Conservation (phyloP, 2,113 vertebrate genomes). For the Ictalurus punctatus region DNA sequence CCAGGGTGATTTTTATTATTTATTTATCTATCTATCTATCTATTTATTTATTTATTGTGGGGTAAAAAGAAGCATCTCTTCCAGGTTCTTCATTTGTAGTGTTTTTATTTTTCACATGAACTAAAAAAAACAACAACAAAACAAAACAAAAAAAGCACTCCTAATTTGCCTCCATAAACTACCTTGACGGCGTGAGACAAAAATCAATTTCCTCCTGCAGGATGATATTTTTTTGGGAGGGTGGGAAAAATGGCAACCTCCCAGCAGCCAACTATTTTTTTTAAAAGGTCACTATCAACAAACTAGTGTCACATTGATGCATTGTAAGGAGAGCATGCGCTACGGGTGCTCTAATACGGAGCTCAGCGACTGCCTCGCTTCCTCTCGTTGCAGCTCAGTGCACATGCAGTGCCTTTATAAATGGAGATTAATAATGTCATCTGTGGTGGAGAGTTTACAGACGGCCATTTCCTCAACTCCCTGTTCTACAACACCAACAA, state of each 20-base stretch:
- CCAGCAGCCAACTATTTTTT: constrained; percentile 42
- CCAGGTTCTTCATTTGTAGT: neutral
- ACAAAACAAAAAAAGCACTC: constrained; percentile 7
- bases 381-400: constrained; percentile 39
- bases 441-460: constrained; percentile 36
- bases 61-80: neutral
- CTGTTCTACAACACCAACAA: neutral
- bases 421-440: constrained; percentile 58
- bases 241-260: constrained; percentile 45
- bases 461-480: neutral
- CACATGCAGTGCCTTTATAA: constrained; percentile 45
- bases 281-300: constrained; percentile 49
- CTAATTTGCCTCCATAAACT: constrained; percentile 46
- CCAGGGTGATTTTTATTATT: neutral
- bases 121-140: neutral
- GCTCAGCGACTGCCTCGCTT: constrained; percentile 37
- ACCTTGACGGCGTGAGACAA: constrained; percentile 34
- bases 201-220: constrained; percentile 48
- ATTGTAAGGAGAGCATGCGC: constrained; percentile 20
- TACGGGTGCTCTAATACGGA: constrained; percentile 26
- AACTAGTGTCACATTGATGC: constrained; percentile 48
- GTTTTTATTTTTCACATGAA: neutral
- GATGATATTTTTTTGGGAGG: constrained; percentile 37
- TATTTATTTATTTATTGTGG: neutral
- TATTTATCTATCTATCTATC: no score